Percentiles rank a stretch among this genome's conserved stretches.
phyloP scores from a whole-genome alignment of 2,888 invertebrate genomes.

The Andrena dorsata region DNA sequence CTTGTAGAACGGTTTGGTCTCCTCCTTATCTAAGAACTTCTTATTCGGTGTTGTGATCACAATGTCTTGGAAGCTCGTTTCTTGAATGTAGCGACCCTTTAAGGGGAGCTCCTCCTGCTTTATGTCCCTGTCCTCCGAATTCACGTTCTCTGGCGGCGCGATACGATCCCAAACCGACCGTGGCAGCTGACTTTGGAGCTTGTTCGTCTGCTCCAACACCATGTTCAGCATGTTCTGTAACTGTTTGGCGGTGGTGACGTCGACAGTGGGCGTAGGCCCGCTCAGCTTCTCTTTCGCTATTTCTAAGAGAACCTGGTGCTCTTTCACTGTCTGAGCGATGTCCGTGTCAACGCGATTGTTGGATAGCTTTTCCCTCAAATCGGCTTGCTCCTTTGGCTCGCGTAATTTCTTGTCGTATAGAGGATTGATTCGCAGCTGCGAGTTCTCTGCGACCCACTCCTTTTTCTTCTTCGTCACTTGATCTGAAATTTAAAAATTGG shows the following conservation, averaged over 20 bases:
- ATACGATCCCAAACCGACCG: conserved; percentile 84
- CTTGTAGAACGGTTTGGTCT: conserved; percentile 49
- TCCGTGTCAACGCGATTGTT: conserved; percentile 75
- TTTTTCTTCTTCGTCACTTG: conserved; percentile 47
- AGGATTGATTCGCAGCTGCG: conserved; percentile 68
- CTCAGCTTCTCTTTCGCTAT: conserved; percentile 80
- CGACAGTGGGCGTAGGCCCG: conserved; percentile 72
- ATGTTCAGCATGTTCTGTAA: conserved; percentile 81
- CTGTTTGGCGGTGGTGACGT: conserved; percentile 80
- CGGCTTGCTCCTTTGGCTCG: conserved; percentile 73
- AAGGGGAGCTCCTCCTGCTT: conserved; percentile 53
- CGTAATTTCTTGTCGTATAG: conserved; percentile 75
- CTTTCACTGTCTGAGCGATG: conserved; percentile 78
- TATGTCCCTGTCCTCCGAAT: conserved; percentile 11
- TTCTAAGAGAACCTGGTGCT: conserved; percentile 78
- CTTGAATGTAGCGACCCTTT: conserved; percentile 78
- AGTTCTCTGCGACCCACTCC: conserved; percentile 64
- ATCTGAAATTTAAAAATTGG: conserved; percentile 46
- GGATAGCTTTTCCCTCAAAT: conserved; percentile 78
- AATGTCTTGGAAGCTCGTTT: conserved; percentile 76
- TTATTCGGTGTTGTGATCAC: conserved; percentile 77
- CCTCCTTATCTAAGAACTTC: conserved; percentile 63
- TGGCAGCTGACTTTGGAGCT: conserved; percentile 80
- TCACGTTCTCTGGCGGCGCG: conserved; percentile 75
- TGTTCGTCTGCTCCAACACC: conserved; percentile 82